phyloP scores from a whole-genome alignment of 92 coral and sea anemone species.

The Phymanthus crucifer region DNA sequence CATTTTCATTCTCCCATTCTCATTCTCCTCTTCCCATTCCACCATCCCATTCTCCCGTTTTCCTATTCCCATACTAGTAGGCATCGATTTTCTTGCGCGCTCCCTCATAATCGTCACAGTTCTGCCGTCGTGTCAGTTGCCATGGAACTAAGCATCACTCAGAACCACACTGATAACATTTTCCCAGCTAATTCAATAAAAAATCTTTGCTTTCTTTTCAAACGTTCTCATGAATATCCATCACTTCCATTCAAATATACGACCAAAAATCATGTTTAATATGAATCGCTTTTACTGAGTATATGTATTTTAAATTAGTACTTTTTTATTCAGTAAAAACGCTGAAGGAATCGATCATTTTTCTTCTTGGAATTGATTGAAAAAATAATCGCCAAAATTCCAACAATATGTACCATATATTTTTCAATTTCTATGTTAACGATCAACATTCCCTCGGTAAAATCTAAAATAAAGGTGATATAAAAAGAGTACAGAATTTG shows the following conservation, averaged over 20 bases:
- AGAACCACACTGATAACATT: conserved; percentile 2
- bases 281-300: neutral
- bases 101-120: too few species aligned
- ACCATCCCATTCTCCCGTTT: too few species aligned
- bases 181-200: conserved; percentile 1
- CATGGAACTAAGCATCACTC: neutral
- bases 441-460: neutral
- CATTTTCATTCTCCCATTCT: too few species aligned
- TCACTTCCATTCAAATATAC: neutral
- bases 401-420: neutral
- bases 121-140: too few species aligned
- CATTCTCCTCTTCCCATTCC: too few species aligned
- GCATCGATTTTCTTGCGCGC: too few species aligned
- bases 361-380: too few species aligned
- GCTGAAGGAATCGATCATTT: too few species aligned
- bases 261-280: neutral
- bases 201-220: neutral
- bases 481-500: neutral
- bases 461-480: neutral
- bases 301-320: neutral
- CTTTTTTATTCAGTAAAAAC: too few species aligned
- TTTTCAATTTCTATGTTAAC: neutral
- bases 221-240: conserved; percentile 1
- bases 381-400: neutral
- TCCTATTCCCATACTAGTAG: too few species aligned